Conservation (phyloP, 1,140 invertebrate genomes). For the Potamilus streckersoni region DNA sequence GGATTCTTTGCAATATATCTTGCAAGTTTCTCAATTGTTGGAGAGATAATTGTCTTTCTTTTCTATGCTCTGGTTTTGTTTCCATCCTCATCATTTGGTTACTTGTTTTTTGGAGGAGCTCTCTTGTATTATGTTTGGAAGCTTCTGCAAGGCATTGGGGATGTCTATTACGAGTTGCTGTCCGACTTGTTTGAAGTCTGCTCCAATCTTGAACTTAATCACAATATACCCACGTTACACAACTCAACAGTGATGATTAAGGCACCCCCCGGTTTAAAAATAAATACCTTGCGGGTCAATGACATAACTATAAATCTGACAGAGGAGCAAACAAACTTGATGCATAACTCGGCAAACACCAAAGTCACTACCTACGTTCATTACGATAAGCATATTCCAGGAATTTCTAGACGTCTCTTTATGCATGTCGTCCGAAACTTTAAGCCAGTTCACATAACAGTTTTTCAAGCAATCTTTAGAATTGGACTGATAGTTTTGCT, state of each 20-base stretch:
- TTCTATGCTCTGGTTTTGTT: constrained; percentile 14
- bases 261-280: not conserved
- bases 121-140: constrained; percentile 23
- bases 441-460: constrained; percentile 17
- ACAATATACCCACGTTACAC: not conserved
- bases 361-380: constrained; percentile 2
- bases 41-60: constrained; percentile 11
- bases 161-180: not conserved
- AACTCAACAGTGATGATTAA: constrained; percentile 10
- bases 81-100: constrained; percentile 19
- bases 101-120: constrained; percentile 20
- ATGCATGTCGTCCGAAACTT: constrained; percentile 3
- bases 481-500: constrained; percentile 6
- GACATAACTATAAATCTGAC: constrained; percentile 5
- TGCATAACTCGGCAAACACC: not conserved
- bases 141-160: constrained; percentile 8
- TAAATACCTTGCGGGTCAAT: constrained; percentile 11
- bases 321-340: not conserved
- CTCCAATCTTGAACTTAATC: constrained; percentile 6
- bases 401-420: constrained; percentile 17
- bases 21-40: constrained; percentile 8
- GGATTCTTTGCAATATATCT: constrained; percentile 19
- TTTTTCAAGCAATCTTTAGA: constrained; percentile 10
- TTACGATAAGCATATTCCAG: constrained; percentile 2
- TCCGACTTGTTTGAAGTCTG: constrained; percentile 7